Evolutionary conservation across 1,140 invertebrate genomes (phyloP).

Genomic region (Streblospio benedicti): DNA sequence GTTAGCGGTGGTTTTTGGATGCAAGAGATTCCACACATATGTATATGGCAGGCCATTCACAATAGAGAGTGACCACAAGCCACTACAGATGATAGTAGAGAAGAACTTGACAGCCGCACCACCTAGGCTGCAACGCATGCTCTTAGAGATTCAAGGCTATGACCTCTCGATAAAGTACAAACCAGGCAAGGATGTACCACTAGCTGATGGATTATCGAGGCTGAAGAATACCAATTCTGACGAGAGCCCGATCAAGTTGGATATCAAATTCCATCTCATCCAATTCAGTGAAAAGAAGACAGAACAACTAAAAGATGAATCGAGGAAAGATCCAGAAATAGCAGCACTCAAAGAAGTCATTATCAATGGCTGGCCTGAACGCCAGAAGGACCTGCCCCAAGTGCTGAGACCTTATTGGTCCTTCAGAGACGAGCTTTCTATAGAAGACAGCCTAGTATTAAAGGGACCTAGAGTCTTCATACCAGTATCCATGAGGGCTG

Average conservation of each 20-base stretch:
- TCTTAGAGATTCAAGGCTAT: slow-evolving; percentile 44
- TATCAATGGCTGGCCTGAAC: neutral
- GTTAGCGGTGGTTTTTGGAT: slow-evolving; percentile 11
- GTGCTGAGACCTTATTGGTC: neutral
- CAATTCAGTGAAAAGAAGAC: neutral
- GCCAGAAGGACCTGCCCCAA: neutral
- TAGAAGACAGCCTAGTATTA: neutral
- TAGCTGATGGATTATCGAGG: slow-evolving; percentile 31
- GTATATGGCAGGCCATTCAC: slow-evolving; percentile 9
- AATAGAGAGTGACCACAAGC: slow-evolving; percentile 17
- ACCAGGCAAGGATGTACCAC: slow-evolving; percentile 41
- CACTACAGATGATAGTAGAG: slow-evolving; percentile 38
- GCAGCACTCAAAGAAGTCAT: neutral
- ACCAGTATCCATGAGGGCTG: neutral
- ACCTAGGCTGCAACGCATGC: slow-evolving; percentile 44
- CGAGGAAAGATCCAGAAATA: neutral
- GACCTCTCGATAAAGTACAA: slow-evolving; percentile 43
- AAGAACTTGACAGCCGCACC: slow-evolving; percentile 43
- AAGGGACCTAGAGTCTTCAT: slow-evolving; percentile 1
- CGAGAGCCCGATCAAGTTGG: neutral
- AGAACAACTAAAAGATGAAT: neutral
- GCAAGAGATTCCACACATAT: slow-evolving; percentile 6
- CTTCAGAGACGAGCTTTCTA: neutral
- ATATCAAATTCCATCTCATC: neutral
- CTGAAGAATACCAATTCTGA: neutral